Percentiles rank a stretch among this genome's conserved stretches.
Conservation (phyloP, 2,797 vertebrate genomes). For the Neosilurus hyrtlii region DNA sequence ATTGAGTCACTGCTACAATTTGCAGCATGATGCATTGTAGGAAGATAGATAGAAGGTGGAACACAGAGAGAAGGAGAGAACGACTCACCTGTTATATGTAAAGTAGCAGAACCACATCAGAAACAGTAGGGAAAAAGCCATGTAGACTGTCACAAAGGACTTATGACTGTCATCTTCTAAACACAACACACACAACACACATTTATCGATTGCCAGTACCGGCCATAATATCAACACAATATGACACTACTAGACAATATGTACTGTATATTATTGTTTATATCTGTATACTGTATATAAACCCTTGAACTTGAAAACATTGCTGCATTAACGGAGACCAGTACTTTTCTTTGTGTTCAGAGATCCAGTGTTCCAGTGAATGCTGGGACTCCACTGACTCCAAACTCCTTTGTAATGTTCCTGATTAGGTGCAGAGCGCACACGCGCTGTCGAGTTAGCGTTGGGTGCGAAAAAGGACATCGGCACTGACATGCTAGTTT, state of each 20-base stretch:
- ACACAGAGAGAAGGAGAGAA: background rate
- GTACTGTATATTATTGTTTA: no score
- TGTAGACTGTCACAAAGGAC: background rate
- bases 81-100: conserved; percentile 14
- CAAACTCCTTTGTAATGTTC: conserved; percentile 57
- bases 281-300: no score
- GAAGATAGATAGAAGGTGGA: no score
- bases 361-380: conserved; percentile 60
- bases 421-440: conserved; percentile 62
- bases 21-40: no score
- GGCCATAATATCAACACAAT: no score
- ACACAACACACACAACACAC: conserved; percentile 27
- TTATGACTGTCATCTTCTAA: background rate
- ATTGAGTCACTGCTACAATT: no score
- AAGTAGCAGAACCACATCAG: conserved; percentile 16
- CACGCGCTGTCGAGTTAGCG: conserved; percentile 56
- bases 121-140: conserved; percentile 1
- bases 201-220: background rate
- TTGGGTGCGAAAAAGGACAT: conserved; percentile 43
- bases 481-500: conserved; percentile 11
- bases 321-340: background rate
- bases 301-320: no score
- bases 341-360: conserved; percentile 18
- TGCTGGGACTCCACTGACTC: conserved; percentile 69
- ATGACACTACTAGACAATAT: no score